A percentile compares a stretch with the other conserved stretches of the same genome.
These are phyloP conservation scores for Muscidifurax raptorellus DNA, from an alignment of 1,140 invertebrate genomes.

Conservation along the genomic window DNA sequence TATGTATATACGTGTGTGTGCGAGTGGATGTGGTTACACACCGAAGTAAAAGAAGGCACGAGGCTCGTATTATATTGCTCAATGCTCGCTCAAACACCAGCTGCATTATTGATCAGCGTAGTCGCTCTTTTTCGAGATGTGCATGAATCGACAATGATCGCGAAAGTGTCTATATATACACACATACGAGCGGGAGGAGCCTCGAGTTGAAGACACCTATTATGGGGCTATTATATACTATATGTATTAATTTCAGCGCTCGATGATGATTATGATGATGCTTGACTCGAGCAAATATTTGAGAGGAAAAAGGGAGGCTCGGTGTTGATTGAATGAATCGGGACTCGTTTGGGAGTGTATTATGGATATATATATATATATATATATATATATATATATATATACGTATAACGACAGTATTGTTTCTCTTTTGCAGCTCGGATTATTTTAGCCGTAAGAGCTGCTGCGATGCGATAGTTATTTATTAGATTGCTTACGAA, in stretches of 20 bases:
- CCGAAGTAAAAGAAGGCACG: neutral
- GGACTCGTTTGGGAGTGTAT: too few species aligned
- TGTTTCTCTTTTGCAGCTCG: too few species aligned
- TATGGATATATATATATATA: too few species aligned
- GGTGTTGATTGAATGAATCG: too few species aligned
- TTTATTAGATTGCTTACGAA: too few species aligned
- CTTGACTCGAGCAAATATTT: neutral
- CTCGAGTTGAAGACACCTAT: neutral
- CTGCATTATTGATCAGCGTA: slow-evolving; percentile 65
- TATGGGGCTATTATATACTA: neutral
- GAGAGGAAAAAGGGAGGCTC: neutral
- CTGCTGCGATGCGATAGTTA: too few species aligned
- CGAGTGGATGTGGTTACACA: neutral
- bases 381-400: too few species aligned
- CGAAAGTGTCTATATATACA: neutral
- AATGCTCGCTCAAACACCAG: slow-evolving; percentile 60
- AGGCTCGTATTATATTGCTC: slow-evolving; percentile 56
- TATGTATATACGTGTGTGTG: slow-evolving; percentile 21
- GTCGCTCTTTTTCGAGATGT: slow-evolving; percentile 32
- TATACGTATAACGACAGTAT: too few species aligned
- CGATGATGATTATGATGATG: neutral
- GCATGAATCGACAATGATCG: slow-evolving; percentile 40
- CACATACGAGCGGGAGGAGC: neutral
- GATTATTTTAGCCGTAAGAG: too few species aligned
- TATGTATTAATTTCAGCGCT: neutral